These are phyloP conservation scores for Hypercompe scribonia DNA, from an alignment of 2,888 invertebrate genomes.

Conservation along the genomic window DNA sequence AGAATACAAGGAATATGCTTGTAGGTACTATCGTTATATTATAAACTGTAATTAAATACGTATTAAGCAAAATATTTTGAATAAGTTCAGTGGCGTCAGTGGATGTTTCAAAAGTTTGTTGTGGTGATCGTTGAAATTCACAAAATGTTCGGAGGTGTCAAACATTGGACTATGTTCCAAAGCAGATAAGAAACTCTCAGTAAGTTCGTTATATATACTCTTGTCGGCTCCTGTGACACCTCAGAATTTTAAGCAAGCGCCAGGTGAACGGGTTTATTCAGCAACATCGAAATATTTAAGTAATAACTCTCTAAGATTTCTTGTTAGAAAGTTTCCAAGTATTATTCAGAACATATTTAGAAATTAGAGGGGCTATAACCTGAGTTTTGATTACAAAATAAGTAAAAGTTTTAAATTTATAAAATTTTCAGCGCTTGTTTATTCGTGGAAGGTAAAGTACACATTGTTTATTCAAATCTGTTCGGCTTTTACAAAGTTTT, in stretches of 20 bases:
- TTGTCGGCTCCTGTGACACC: slow-evolving; percentile 67
- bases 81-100: slow-evolving; percentile 34
- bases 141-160: slow-evolving; percentile 68
- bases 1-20: neutral
- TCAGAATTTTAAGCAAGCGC: slow-evolving; percentile 79
- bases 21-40: neutral
- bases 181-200: slow-evolving; percentile 58
- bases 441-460: neutral
- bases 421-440: slow-evolving; percentile 4
- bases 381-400: slow-evolving; percentile 39
- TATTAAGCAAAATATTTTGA: slow-evolving; percentile 2
- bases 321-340: slow-evolving; percentile 60
- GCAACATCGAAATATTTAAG: slow-evolving; percentile 72
- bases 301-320: slow-evolving; percentile 66
- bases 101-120: slow-evolving; percentile 64
- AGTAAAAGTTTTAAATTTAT: slow-evolving; percentile 27
- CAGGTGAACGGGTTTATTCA: slow-evolving; percentile 74
- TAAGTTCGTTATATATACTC: slow-evolving; percentile 68
- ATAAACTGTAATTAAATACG: neutral
- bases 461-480: slow-evolving; percentile 16
- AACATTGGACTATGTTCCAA: slow-evolving; percentile 62
- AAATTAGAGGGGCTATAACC: slow-evolving; percentile 28
- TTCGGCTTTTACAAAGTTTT: neutral
- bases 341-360: slow-evolving; percentile 45
- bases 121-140: slow-evolving; percentile 67